Percentiles rank a stretch among this genome's conserved stretches.
These are phyloP conservation scores for Melanostoma mellinum DNA, from an alignment of 2,888 invertebrate genomes.

Conservation along the genomic window DNA sequence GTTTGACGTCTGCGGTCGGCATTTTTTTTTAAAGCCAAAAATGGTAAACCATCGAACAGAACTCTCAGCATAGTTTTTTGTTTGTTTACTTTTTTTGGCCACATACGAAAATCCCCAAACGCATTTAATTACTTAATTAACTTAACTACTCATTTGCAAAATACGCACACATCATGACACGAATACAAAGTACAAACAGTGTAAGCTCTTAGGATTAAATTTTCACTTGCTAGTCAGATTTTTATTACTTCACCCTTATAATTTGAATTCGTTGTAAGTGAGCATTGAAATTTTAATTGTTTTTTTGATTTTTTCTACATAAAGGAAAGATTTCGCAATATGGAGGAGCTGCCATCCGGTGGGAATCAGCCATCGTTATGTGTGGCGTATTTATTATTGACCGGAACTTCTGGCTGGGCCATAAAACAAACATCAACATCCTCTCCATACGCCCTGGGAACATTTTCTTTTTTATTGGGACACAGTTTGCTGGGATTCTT, in stretches of 20 bases:
- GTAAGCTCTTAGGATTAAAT: slow-evolving; percentile 7
- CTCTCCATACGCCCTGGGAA: slow-evolving; percentile 53
- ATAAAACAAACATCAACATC: slow-evolving; percentile 38
- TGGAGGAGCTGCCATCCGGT: slow-evolving; percentile 51
- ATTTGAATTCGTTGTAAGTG: slow-evolving; percentile 33
- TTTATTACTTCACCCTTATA: not conserved
- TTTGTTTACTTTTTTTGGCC: slow-evolving; percentile 29
- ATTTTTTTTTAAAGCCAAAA: slow-evolving; percentile 6
- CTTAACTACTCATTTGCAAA: not conserved
- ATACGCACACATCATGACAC: slow-evolving; percentile 30
- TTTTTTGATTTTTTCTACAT: not conserved
- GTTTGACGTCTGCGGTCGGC: slow-evolving; percentile 19
- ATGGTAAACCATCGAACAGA: slow-evolving; percentile 34
- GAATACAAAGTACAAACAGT: slow-evolving; percentile 10
- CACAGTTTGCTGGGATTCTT: slow-evolving; percentile 73
- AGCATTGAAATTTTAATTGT: not conserved
- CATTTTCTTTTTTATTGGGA: slow-evolving; percentile 70
- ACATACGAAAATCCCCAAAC: not conserved
- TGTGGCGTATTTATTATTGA: slow-evolving; percentile 72
- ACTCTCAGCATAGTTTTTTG: slow-evolving; percentile 27
- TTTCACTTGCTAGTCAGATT: slow-evolving; percentile 6
- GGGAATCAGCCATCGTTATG: slow-evolving; percentile 56
- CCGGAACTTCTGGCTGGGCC: slow-evolving; percentile 73
- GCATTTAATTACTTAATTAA: not conserved
- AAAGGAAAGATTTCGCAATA: slow-evolving; percentile 39